These are phyloP conservation scores for Tenthredo amoena DNA, from an alignment of 2,888 invertebrate genomes.

Conservation along the genomic window DNA sequence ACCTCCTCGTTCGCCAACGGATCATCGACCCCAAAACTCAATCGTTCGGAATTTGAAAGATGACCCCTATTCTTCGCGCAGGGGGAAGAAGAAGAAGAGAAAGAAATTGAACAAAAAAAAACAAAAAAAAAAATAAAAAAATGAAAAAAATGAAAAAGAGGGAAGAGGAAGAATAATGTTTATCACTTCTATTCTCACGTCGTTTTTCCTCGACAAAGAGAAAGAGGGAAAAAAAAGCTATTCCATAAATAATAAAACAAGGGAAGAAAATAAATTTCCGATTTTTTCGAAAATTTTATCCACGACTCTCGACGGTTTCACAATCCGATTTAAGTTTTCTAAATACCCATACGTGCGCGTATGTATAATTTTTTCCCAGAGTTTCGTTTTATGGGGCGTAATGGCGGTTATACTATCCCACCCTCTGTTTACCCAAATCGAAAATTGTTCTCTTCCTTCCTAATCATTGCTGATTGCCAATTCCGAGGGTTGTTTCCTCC, in stretches of 20 bases:
- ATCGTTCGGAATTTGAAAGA: constrained; percentile 38
- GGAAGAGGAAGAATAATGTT: background rate
- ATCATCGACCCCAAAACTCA: constrained; percentile 33
- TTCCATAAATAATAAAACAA: background rate
- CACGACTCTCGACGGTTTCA: background rate
- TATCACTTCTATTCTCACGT: background rate
- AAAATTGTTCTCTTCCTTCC: constrained; percentile 43
- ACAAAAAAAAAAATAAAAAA: background rate
- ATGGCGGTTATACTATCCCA: background rate
- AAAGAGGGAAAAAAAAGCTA: background rate
- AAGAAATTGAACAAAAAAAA: background rate
- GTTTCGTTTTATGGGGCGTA: too few relatives aligned
- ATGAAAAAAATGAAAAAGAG: background rate
- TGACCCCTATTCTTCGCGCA: background rate
- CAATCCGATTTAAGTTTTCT: background rate
- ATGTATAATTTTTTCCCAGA: background rate
- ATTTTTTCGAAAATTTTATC: background rate
- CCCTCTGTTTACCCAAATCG: constrained; percentile 8
- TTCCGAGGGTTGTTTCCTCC: constrained; percentile 38
- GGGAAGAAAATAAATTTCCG: background rate
- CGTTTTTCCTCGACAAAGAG: background rate
- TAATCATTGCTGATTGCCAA: constrained; percentile 51
- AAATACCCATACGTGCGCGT: background rate
- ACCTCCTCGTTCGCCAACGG: background rate
- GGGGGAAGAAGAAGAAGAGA: background rate